Conservation (phyloP, 2,797 vertebrate species). For the Onychomys torridus region DNA sequence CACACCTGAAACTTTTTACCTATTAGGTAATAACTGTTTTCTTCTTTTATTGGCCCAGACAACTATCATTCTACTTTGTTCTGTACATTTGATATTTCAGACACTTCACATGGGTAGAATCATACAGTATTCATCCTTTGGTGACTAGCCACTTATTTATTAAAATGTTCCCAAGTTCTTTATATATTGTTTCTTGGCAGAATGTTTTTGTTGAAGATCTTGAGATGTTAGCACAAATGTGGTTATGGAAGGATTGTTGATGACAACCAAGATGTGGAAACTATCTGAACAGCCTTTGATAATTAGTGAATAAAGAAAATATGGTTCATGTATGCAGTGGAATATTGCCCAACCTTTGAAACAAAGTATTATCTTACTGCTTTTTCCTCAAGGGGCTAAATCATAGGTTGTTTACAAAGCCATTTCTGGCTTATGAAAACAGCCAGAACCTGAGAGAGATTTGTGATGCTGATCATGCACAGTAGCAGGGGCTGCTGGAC, state of each 20-base stretch:
- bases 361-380: neutral
- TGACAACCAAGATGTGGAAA: neutral
- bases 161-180: neutral
- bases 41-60: neutral
- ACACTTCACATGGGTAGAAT: neutral
- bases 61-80: neutral
- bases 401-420: neutral
- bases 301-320: neutral
- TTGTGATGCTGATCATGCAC: neutral
- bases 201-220: neutral
- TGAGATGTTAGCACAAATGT: neutral
- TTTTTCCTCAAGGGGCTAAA: neutral
- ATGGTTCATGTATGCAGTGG: neutral
- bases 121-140: neutral
- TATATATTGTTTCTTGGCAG: neutral
- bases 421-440: neutral
- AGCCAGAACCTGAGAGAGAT: neutral
- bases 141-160: neutral
- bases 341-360: neutral
- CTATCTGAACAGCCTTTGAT: neutral
- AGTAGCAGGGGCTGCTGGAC: neutral
- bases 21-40: neutral
- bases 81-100: neutral
- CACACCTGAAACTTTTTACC: neutral
- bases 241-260: neutral